Base-by-base conservation (phyloP, 1,140 invertebrate species). In the Eubasilissa regina region DNA sequence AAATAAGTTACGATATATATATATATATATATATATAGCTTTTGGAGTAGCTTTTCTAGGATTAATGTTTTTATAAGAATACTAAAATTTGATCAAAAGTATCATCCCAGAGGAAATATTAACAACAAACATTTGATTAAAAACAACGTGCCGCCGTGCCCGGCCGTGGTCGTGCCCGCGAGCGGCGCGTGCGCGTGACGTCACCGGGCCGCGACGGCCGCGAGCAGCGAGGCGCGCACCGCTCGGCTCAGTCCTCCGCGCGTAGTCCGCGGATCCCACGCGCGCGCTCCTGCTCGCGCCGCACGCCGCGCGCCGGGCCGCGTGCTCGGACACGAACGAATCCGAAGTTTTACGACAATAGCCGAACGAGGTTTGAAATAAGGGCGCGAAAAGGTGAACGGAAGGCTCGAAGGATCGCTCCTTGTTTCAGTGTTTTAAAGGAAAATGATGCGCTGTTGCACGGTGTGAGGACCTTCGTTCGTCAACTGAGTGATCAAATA, bases 101-200 rank as follows among this genome's bases (percentile, higher is more conserved):
- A n/a, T n/a, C n/a, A n/a, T n/a, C n/a, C n/a, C 25, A 6, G 25
- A 3, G 25, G 25, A 1, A 35, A 35, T 35, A 35, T 35, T 35
- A 35, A 35, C 25, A 35, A 35, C 25, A 35, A 35, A 35, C 25
- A 35, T 35, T 35, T 35, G 25, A 35, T 35, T 35, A 35, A 35
- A 35, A 35, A 35, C 25, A 6, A 6, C 62, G 62, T 58, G 55
- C 21, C 62, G 15, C 62, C 62, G 62, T 17, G 35, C 62, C 62
- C 44, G 35, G 3, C 0, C 13, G 3, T n/a, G 9, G 53, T 17
- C 53, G 53, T 9, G 55, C 60, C 43, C 66, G 25, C 25, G 53
- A 13, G 11, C 35, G 48, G 70, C 70, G 70, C 70, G 70, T 73
- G 70, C 70, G 70, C 70, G 15, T 73, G 70, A 73, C 70, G 70